Conservation (phyloP, 1,140 invertebrate species). For the Aphelenchoides fujianensis region DNA sequence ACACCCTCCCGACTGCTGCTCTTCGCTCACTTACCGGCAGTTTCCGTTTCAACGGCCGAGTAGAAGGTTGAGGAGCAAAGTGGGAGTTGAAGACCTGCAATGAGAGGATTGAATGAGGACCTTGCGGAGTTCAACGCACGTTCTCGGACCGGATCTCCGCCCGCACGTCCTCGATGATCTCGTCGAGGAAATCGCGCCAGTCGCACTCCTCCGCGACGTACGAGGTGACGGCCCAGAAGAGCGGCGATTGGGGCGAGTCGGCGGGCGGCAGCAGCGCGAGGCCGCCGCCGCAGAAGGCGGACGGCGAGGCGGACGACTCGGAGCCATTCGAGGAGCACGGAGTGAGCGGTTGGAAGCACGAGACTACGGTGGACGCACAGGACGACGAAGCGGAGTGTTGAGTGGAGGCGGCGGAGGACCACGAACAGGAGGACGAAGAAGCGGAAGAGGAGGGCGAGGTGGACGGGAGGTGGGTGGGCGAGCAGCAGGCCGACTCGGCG, state of each 20-base stretch:
- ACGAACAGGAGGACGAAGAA: neutral
- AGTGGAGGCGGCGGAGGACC: neutral
- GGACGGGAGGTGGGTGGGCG: neutral
- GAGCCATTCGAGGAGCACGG: neutral
- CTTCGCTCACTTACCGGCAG: constrained; percentile 5
- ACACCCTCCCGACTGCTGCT: no score
- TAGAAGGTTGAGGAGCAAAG: neutral
- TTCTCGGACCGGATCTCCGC: constrained; percentile 36
- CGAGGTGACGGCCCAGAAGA: neutral
- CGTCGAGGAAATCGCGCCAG: constrained; percentile 43
- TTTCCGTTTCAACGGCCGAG: constrained; percentile 2
- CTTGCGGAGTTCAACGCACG: constrained; percentile 14
- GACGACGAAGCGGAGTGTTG: neutral
- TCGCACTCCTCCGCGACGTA: constrained; percentile 9
- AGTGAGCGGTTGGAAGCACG: neutral
- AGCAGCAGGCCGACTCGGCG: neutral
- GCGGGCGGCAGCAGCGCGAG: neutral
- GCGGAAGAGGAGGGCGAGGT: constrained; percentile 1
- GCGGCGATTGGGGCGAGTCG: neutral
- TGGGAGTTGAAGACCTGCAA: constrained; percentile 8
- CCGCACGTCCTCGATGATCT: constrained; percentile 34
- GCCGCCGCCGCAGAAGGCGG: no score
- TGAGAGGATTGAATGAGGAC: neutral
- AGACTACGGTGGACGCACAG: neutral
- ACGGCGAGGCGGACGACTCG: neutral